Evolutionary conservation across 1,140 invertebrate genomes (phyloP).

Genomic region (Riptortus pedestris): DNA sequence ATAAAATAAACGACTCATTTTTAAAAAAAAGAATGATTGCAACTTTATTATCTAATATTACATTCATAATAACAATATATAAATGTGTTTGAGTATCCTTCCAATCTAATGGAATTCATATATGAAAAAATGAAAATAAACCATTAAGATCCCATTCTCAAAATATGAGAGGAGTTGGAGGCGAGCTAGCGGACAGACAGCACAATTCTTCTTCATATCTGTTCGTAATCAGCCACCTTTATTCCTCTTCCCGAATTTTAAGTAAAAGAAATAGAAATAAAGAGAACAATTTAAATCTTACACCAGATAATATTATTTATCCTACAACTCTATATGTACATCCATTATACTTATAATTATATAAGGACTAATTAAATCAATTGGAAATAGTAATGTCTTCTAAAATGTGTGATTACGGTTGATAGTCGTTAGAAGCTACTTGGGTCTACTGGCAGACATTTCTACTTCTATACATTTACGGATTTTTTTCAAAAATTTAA

Average conservation of each 20-base stretch:
- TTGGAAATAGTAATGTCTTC: constrained; percentile 5
- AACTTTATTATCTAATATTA: constrained; percentile 17
- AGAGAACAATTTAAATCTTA: background rate
- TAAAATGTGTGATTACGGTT: background rate
- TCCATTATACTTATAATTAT: constrained; percentile 5
- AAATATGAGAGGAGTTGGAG: background rate
- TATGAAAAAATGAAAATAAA: background rate
- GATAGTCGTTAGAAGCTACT: background rate
- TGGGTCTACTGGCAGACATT: constrained; percentile 4
- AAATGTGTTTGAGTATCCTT: constrained; percentile 12
- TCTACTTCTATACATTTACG: constrained; percentile 9
- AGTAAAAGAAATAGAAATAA: background rate
- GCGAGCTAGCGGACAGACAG: background rate
- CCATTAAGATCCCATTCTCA: background rate
- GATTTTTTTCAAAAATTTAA: constrained; percentile 8
- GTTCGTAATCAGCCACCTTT: background rate
- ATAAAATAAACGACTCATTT: background rate
- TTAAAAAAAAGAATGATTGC: constrained; percentile 11
- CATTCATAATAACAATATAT: constrained; percentile 18
- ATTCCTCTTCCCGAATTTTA: background rate
- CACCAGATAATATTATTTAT: background rate
- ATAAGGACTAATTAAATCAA: constrained; percentile 11
- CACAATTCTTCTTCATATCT: background rate
- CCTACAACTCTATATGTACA: constrained; percentile 10
- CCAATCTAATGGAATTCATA: background rate